Evolutionary conservation across 2,797 vertebrate genomes (phyloP).

Genomic region (Mallotus villosus): DNA sequence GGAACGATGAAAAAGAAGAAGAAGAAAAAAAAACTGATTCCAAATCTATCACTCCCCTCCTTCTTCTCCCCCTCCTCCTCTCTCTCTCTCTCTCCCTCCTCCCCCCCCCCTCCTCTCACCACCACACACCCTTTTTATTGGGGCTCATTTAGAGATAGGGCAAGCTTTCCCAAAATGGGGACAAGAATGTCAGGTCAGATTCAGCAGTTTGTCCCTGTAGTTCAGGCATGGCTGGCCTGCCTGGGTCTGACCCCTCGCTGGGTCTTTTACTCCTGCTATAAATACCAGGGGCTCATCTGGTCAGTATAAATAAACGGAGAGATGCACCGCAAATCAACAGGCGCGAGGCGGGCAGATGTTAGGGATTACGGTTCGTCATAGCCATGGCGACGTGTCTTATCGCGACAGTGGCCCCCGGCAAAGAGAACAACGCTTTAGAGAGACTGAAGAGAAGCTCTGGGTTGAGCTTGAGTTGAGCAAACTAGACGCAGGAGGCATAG

Average conservation of each 20-base stretch:
- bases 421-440: neutral
- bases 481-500: neutral
- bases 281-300: constrained; percentile 76
- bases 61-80: neutral
- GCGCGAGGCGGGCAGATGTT: constrained; percentile 54
- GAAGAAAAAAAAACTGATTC: neutral
- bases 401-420: constrained; percentile 1
- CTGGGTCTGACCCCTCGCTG: constrained; percentile 67
- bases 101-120: constrained; percentile 12
- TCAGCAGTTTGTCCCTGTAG: constrained; percentile 64
- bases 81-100: neutral
- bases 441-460: neutral
- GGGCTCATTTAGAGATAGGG: constrained; percentile 63
- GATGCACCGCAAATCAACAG: constrained; percentile 63
- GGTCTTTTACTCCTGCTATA: constrained; percentile 71
- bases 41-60: neutral
- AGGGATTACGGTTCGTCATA: constrained; percentile 47
- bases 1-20: neutral
- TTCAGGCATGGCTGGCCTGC: constrained; percentile 37
- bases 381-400: constrained; percentile 31
- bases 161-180: constrained; percentile 57
- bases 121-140: constrained; percentile 55
- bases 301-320: constrained; percentile 73
- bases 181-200: constrained; percentile 74
- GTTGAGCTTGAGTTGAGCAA: neutral